phyloP scores from a whole-genome alignment of 2,888 invertebrate genomes.

The Tetragonisca angustula region DNA sequence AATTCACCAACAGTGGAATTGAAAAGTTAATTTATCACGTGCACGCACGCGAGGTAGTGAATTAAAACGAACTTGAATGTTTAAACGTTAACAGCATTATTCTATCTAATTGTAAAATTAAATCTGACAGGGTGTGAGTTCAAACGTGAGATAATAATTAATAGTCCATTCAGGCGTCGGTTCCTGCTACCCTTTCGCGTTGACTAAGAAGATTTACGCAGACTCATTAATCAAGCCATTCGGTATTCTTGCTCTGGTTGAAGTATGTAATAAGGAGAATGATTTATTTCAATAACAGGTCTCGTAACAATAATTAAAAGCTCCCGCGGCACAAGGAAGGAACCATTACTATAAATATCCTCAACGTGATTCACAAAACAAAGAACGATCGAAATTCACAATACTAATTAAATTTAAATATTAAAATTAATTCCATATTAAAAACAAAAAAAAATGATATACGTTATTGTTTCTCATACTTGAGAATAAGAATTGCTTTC shows the following conservation, averaged over 20 bases:
- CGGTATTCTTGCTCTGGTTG: background rate
- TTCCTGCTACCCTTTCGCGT: background rate
- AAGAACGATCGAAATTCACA: no score
- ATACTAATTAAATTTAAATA: no score
- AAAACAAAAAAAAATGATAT: no score
- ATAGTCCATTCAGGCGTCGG: background rate
- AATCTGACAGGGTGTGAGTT: background rate
- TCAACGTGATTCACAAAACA: background rate
- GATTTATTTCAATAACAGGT: background rate
- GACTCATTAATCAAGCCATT: constrained; percentile 1
- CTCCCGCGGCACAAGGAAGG: no score
- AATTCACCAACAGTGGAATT: no score
- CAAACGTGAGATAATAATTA: constrained; percentile 2
- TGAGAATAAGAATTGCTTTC: no score
- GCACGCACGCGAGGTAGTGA: no score
- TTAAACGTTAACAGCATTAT: background rate
- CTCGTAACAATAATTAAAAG: background rate
- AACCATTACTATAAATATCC: background rate
- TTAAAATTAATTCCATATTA: no score
- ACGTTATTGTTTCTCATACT: no score
- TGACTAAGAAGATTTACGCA: background rate
- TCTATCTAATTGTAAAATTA: background rate
- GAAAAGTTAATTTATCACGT: no score
- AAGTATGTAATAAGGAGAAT: background rate
- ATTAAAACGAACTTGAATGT: no score